Percentiles rank a stretch among this genome's conserved stretches.
Evolutionary conservation across 2,797 vertebrate genomes (phyloP).

Genomic region (Dermochelys coriacea): DNA sequence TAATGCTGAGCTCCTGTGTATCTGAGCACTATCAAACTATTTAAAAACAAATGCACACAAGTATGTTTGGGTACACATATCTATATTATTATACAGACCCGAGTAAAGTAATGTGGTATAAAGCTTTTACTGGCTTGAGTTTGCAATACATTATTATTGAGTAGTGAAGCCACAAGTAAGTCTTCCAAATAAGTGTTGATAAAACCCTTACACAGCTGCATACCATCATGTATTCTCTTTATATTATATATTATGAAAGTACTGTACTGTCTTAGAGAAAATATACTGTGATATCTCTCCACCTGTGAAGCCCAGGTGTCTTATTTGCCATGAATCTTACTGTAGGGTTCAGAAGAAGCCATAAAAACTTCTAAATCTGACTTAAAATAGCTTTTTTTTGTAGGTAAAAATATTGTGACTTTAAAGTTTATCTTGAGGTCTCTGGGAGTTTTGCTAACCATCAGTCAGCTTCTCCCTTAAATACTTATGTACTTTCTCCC

Average conservation of each 20-base stretch:
- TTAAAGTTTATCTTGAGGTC: background rate
- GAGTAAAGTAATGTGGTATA: background rate
- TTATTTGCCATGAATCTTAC: background rate
- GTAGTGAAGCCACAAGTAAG: background rate
- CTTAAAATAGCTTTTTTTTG: background rate
- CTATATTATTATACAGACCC: background rate
- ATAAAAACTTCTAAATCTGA: background rate
- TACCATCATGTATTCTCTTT: background rate
- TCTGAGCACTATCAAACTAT: background rate
- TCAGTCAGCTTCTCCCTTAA: background rate
- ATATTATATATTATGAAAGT: background rate
- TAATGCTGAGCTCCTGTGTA: background rate
- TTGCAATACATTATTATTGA: background rate
- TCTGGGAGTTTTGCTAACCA: background rate
- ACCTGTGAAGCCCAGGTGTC: background rate
- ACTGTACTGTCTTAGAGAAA: background rate
- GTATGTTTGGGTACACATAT: background rate
- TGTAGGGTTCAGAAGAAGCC: rapidly evolving
- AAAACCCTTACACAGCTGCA: background rate
- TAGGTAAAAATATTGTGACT: background rate
- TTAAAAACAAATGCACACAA: background rate
- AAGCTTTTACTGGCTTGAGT: background rate
- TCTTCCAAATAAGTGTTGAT: background rate
- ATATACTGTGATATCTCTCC: background rate
- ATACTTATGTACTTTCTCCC: constrained; percentile 11